A percentile compares a stretch with the other conserved stretches of the same genome.
Conservation (phyloP, 2,797 vertebrate species). For the Nasua narica region DNA sequence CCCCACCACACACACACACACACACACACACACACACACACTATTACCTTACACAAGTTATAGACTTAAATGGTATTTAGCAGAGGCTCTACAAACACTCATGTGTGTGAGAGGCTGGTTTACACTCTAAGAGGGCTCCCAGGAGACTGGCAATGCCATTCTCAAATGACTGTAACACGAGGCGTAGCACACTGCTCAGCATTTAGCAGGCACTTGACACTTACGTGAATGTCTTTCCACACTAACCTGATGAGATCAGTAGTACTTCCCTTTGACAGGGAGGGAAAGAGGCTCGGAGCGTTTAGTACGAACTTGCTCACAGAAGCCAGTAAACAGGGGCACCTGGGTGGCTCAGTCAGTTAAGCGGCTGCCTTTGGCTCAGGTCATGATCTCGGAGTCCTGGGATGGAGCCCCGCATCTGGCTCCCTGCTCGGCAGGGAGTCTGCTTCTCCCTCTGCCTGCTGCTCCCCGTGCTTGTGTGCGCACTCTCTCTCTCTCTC, state of each 20-base stretch:
- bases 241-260: background rate
- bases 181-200: background rate
- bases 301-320: background rate
- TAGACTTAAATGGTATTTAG: background rate
- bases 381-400: no score
- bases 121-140: background rate
- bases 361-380: no score
- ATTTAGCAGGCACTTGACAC: background rate
- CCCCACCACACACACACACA: background rate
- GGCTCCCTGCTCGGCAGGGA: no score
- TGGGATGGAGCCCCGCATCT: no score
- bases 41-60: background rate
- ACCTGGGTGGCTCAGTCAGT: no score
- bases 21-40: no score
- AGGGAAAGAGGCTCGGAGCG: background rate
- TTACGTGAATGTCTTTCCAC: background rate
- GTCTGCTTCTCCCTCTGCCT: no score
- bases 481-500: no score
- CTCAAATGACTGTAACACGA: background rate
- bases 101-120: background rate
- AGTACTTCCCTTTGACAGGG: background rate
- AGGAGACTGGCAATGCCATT: background rate
- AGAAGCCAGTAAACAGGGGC: background rate
- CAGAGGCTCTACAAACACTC: background rate
- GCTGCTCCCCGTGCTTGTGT: no score